These are phyloP conservation scores for Ammodytes marinus DNA, from an alignment of 2,113 vertebrate species.

Conservation along the genomic window DNA sequence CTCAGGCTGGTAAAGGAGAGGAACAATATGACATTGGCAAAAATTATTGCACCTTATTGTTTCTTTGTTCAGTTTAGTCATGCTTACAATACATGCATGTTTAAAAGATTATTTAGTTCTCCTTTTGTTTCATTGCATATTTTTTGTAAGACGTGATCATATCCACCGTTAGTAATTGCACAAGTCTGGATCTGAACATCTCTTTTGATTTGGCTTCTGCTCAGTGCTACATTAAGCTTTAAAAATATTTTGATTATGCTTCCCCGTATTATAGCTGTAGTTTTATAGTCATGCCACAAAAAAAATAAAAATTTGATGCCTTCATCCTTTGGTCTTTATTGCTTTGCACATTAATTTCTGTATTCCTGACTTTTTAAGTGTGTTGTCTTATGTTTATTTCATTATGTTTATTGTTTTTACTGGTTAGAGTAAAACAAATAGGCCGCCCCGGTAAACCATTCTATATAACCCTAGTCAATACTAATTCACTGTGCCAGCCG, in stretches of 20 bases:
- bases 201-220: neutral
- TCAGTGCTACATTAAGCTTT: neutral
- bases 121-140: neutral
- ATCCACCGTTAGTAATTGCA: neutral
- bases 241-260: neutral
- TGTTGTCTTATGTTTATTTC: neutral
- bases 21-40: neutral
- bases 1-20: constrained; percentile 10
- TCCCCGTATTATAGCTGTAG: neutral
- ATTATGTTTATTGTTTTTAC: constrained; percentile 7
- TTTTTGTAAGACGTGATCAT: neutral
- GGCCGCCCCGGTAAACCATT: neutral
- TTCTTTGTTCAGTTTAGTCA: neutral
- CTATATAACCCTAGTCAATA: neutral
- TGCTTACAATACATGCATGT: neutral
- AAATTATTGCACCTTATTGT: neutral
- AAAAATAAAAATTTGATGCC: neutral
- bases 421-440: constrained; percentile 1
- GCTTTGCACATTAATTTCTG: neutral
- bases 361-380: neutral
- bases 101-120: neutral
- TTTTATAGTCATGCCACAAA: neutral
- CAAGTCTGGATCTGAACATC: neutral
- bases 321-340: neutral
- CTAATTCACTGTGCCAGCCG: neutral